These are phyloP conservation scores for Sebastes cheni DNA, from an alignment of 2,797 vertebrate genomes.

Conservation along the genomic window DNA sequence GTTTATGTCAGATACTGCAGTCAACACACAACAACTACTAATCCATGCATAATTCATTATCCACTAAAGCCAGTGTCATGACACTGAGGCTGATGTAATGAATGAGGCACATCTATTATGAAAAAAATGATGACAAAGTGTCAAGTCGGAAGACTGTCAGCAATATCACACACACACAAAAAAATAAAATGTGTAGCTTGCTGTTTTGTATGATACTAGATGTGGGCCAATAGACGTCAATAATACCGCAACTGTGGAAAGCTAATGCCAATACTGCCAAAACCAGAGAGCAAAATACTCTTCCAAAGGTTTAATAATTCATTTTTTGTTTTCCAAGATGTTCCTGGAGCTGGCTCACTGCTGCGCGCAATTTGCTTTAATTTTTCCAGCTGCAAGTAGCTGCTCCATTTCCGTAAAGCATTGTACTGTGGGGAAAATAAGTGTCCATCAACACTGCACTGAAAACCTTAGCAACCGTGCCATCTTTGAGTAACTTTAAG, in stretches of 20 bases:
- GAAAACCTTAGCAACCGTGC: not conserved
- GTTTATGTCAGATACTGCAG: not conserved
- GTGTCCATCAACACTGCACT: not conserved
- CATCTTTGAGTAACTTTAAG: not conserved
- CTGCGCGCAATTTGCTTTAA: not conserved
- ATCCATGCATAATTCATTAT: conserved; percentile 4
- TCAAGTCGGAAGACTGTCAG: not conserved
- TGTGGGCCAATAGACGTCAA: not conserved
- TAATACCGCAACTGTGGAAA: not conserved
- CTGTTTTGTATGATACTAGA: not conserved
- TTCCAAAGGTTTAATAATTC: not conserved
- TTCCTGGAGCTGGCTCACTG: conserved; percentile 19
- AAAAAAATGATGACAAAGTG: not conserved
- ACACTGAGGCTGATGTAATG: conserved; percentile 24
- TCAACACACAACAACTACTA: not conserved
- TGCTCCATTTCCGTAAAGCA: not conserved
- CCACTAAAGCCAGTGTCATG: conserved; percentile 3
- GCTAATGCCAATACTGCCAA: not conserved
- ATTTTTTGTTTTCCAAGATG: conserved; percentile 12
- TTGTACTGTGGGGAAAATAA: not conserved
- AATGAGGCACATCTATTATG: not conserved
- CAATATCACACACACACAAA: not conserved
- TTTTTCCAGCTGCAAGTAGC: conserved; percentile 7
- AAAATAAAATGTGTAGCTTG: not conserved
- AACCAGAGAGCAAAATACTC: not conserved